phyloP scores from a whole-genome alignment of 1,140 invertebrate genomes.

The Calosoma granatense region DNA sequence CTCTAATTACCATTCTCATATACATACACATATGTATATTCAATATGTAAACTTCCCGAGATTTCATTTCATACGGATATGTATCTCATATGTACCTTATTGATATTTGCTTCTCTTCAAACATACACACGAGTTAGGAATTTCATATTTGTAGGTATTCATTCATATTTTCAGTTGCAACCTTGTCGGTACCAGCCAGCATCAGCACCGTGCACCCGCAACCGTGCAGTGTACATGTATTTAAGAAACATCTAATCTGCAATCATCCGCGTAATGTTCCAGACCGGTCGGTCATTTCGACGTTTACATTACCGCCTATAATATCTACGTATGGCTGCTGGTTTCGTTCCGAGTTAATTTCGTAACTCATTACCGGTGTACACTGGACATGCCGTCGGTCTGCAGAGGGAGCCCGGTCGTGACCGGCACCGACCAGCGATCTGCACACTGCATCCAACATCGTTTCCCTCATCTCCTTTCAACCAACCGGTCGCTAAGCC shows the following conservation, averaged over 20 bases:
- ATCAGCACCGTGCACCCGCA: background rate
- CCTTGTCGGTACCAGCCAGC: background rate
- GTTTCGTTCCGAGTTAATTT: background rate
- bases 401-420: background rate
- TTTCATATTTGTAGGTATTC: no score
- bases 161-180: no score
- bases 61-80: no score
- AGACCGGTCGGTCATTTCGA: background rate
- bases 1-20: no score
- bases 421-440: background rate
- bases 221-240: background rate
- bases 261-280: slow-evolving; percentile 2
- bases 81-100: no score
- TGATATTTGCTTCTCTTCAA: no score
- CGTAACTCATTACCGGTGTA: background rate
- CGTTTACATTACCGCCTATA: background rate
- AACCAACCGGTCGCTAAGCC: no score
- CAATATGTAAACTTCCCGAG: no score
- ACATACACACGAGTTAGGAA: no score
- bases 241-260: slow-evolving; percentile 9
- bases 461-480: background rate
- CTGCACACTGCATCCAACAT: background rate
- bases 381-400: no score
- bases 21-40: no score
- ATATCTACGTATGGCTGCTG: background rate